phyloP scores from a whole-genome alignment of 2,797 vertebrate species.

The Scomberomorus guttatus region DNA sequence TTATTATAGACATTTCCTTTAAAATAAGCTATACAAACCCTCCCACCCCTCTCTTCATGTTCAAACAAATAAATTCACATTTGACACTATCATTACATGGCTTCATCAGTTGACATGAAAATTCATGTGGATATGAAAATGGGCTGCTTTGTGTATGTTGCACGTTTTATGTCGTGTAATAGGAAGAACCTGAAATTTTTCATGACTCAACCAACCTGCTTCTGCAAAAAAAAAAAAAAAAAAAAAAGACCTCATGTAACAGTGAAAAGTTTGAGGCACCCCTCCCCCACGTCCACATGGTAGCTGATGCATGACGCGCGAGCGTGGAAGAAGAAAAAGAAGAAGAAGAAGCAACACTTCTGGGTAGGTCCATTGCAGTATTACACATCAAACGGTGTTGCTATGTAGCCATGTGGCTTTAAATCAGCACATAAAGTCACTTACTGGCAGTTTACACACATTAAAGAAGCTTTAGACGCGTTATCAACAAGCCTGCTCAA shows the following conservation, averaged over 20 bases:
- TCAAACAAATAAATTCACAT: constrained; percentile 4
- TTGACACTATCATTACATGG: neutral
- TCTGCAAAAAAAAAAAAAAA: constrained; percentile 52
- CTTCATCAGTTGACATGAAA: neutral
- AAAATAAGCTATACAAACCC: neutral
- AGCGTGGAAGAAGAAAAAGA: constrained; percentile 44
- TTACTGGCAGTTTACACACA: no score
- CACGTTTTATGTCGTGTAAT: constrained; percentile 6
- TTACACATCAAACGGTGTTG: constrained; percentile 3
- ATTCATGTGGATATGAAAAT: neutral
- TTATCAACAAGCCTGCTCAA: neutral
- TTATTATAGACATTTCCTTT: neutral
- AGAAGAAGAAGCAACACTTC: neutral
- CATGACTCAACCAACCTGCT: constrained; percentile 72
- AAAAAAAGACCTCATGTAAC: constrained; percentile 72
- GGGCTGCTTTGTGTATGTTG: neutral
- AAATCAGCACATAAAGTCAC: neutral
- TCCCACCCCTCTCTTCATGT: neutral
- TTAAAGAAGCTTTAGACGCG: neutral
- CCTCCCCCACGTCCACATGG: constrained; percentile 84
- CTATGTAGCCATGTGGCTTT: neutral
- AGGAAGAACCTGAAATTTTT: constrained; percentile 41
- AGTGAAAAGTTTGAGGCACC: constrained; percentile 75
- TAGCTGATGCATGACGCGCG: constrained; percentile 59
- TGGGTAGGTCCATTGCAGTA: constrained; percentile 37